Evolutionary conservation across 2,888 invertebrate species (phyloP).

Genomic region (Cephus spinipes): DNA sequence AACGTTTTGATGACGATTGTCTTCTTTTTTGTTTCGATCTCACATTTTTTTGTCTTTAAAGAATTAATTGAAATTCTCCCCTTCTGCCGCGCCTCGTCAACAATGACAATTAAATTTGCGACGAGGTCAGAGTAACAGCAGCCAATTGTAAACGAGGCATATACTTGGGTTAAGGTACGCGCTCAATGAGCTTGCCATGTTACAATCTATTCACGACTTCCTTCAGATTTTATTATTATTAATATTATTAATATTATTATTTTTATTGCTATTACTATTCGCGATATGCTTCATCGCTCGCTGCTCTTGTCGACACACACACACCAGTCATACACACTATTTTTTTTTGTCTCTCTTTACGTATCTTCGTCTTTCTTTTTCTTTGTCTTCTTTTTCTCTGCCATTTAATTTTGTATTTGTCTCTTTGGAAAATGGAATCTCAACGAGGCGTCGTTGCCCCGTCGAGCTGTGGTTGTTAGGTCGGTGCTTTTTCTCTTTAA

Average conservation of each 20-base stretch:
- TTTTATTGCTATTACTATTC: neutral
- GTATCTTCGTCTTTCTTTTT: neutral
- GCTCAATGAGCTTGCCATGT: constrained; percentile 7
- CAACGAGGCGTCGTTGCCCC: constrained; percentile 8
- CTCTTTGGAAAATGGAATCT: constrained; percentile 10
- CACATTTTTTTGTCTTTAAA: neutral
- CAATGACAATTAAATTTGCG: neutral
- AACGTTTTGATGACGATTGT: neutral
- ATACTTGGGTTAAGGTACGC: neutral
- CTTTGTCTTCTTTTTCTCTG: neutral
- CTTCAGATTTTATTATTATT: neutral
- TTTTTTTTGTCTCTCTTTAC: neutral
- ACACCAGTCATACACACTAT: constrained; percentile 4
- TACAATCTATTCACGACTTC: neutral
- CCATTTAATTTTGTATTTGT: constrained; percentile 6
- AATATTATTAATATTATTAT: neutral
- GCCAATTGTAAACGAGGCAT: neutral
- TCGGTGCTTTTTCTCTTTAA: neutral
- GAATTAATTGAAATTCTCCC: neutral
- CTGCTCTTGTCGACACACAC: neutral
- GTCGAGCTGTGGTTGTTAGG: constrained; percentile 13
- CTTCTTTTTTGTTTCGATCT: constrained; percentile 7
- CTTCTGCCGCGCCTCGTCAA: neutral
- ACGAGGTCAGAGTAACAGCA: neutral
- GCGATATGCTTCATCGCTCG: neutral